Conservation (phyloP, 2,888 invertebrate genomes). For the Cryptocephalus primarius region DNA sequence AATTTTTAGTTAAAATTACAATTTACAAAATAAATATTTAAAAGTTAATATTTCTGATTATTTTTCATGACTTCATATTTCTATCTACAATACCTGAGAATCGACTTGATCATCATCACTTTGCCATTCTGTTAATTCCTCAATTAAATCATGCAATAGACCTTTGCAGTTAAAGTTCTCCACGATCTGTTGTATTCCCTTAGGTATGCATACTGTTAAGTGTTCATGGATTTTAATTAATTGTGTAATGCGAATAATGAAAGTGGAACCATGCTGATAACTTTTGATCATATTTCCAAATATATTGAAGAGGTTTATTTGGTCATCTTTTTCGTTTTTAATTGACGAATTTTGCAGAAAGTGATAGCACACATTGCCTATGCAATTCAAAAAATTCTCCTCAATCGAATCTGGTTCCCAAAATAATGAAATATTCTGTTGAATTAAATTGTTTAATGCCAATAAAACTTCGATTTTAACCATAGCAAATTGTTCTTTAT, state of each 20-base stretch:
- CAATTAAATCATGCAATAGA: constrained; percentile 61
- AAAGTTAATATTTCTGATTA: no score
- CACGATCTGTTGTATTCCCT: constrained; percentile 59
- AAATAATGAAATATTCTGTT: constrained; percentile 40
- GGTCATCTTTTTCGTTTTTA: constrained; percentile 49
- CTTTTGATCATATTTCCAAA: constrained; percentile 69
- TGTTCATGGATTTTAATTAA: constrained; percentile 67
- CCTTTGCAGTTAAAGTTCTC: constrained; percentile 55
- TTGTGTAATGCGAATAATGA: constrained; percentile 61
- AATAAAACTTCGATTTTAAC: constrained; percentile 42
- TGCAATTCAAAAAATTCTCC: constrained; percentile 63
- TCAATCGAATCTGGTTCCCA: constrained; percentile 79
- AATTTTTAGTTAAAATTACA: no score
- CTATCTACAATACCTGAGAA: constrained; percentile 23
- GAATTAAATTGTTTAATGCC: constrained; percentile 53
- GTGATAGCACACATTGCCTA: constrained; percentile 67
- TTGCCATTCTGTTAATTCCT: constrained; percentile 63
- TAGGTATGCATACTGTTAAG: constrained; percentile 54
- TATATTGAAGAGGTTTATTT: constrained; percentile 66
- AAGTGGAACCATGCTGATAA: constrained; percentile 73
- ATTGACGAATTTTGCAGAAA: constrained; percentile 51
- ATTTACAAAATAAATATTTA: no score
- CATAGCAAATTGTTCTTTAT: constrained; percentile 46
- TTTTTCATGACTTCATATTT: no score
- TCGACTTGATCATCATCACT: constrained; percentile 40